A percentile compares a stretch with the other conserved stretches of the same genome.
Conservation (phyloP, 2,797 vertebrate genomes). For the Anguilla obscura region DNA sequence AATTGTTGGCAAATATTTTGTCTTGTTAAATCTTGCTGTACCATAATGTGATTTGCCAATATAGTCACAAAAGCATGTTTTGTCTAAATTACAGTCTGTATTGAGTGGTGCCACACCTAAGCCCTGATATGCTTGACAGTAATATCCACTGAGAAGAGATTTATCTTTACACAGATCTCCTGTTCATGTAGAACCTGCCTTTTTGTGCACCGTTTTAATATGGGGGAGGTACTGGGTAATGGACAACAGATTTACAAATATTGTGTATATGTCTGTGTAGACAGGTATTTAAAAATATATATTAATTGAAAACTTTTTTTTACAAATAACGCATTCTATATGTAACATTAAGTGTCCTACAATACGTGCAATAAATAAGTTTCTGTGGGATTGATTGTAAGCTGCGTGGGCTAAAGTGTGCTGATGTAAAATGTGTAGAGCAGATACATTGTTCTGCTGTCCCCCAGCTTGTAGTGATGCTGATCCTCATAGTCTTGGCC, state of each 20-base stretch:
- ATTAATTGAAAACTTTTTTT: not conserved
- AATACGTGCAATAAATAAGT: not conserved
- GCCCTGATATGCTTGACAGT: not conserved
- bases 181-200: not conserved
- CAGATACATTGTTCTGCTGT: constrained; percentile 32
- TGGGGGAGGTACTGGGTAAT: not conserved
- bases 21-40: not conserved
- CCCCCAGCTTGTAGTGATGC: constrained; percentile 74
- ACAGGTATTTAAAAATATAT: not conserved
- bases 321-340: not conserved
- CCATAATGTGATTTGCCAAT: not conserved
- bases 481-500: constrained; percentile 80
- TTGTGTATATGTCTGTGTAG: not conserved
- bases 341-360: not conserved
- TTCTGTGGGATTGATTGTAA: not conserved
- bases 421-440: not conserved
- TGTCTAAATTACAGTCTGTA: not conserved
- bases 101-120: not conserved
- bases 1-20: not conserved
- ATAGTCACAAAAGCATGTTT: not conserved
- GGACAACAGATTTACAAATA: not conserved
- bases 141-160: not conserved
- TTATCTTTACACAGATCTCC: not conserved
- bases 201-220: not conserved
- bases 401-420: not conserved